These are phyloP conservation scores for Epinephelus coioides DNA, from an alignment of 2,797 vertebrate genomes.

Conservation along the genomic window DNA sequence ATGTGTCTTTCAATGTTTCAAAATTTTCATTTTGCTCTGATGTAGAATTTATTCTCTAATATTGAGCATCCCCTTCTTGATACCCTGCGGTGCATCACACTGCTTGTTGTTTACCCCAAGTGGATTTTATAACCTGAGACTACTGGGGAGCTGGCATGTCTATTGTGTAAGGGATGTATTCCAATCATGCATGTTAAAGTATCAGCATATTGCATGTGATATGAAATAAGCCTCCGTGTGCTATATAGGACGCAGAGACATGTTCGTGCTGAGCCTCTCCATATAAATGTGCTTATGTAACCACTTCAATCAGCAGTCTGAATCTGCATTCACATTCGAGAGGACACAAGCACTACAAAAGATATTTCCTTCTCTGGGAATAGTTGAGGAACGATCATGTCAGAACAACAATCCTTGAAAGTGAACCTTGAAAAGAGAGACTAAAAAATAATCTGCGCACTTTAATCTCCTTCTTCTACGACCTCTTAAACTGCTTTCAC, in stretches of 20 bases:
- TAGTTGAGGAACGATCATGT: not conserved
- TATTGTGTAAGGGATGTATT: not conserved
- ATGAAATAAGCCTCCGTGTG: not conserved
- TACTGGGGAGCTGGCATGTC: not conserved
- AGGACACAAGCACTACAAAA: not conserved
- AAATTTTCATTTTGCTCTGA: not conserved
- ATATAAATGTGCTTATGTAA: constrained; percentile 1
- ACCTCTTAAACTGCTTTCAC: too few species aligned
- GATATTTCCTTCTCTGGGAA: not conserved
- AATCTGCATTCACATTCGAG: not conserved
- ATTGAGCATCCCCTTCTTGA: not conserved
- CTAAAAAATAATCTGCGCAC: not conserved
- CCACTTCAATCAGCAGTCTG: constrained; percentile 14
- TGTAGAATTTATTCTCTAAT: not conserved
- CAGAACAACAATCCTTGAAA: not conserved
- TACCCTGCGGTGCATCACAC: not conserved
- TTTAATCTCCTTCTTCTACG: not conserved
- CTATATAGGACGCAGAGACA: not conserved
- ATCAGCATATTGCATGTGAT: not conserved
- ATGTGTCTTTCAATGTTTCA: not conserved
- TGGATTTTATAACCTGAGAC: constrained; percentile 9
- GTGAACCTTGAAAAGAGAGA: not conserved
- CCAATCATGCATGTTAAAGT: not conserved
- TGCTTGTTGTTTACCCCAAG: not conserved
- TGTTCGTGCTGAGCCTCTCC: not conserved